Percentiles rank a stretch among this genome's conserved stretches.
Evolutionary conservation across 2,797 vertebrate species (phyloP).

Genomic region (Enteromius anoplus): DNA sequence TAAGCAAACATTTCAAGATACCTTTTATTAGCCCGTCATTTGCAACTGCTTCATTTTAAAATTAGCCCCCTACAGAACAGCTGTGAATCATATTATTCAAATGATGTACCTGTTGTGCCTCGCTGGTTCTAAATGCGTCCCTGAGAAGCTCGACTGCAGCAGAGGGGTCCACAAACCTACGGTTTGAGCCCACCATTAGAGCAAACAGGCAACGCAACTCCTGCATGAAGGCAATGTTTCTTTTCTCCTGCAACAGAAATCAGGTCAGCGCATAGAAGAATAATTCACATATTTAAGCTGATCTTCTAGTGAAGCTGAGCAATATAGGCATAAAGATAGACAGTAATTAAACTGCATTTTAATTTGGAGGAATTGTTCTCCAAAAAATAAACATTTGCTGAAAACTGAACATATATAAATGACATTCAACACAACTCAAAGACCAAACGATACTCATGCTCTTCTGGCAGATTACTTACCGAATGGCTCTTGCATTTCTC

Average conservation of each 20-base stretch:
- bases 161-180: slow-evolving; percentile 93
- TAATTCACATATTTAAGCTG: slow-evolving; percentile 1
- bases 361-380: background rate
- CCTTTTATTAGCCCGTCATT: background rate
- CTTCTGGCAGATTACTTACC: slow-evolving; percentile 77
- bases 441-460: background rate
- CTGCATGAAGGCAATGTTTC: slow-evolving; percentile 95
- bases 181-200: slow-evolving; percentile 90
- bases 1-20: background rate
- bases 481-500: slow-evolving; percentile 85
- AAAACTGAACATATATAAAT: background rate
- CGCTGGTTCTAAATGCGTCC: slow-evolving; percentile 87
- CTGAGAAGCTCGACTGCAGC: slow-evolving; percentile 89
- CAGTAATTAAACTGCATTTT: background rate
- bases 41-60: slow-evolving; percentile 18
- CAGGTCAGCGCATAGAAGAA: background rate
- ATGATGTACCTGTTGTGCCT: slow-evolving; percentile 90
- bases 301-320: background rate
- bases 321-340: background rate
- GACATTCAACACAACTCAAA: slow-evolving; percentile 1
- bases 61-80: background rate
- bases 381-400: background rate
- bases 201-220: slow-evolving; percentile 94
- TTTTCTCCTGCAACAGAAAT: slow-evolving; percentile 83
- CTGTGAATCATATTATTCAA: slow-evolving; percentile 27